Evolutionary conservation across 2,888 invertebrate species (phyloP).

Genomic region (Diadegma fenestrale): DNA sequence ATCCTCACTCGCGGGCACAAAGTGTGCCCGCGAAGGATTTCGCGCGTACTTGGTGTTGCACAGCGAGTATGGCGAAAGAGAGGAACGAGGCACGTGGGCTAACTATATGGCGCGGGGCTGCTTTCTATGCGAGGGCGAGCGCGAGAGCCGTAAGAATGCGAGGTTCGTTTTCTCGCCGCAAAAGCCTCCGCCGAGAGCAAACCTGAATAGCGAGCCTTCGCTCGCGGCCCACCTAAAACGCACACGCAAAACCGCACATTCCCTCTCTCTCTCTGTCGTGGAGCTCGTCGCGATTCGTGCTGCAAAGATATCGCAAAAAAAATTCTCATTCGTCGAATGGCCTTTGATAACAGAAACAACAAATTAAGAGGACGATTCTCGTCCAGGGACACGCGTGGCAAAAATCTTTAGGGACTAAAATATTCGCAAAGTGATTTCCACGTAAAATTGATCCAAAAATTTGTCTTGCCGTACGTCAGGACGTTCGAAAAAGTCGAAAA

Average conservation of each 20-base stretch:
- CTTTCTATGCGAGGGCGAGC: conserved; percentile 79
- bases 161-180: conserved; percentile 61
- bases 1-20: neutral
- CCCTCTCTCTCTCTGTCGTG: conserved; percentile 5
- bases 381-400: neutral
- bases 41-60: neutral
- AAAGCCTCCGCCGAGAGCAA: conserved; percentile 64
- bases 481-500: neutral
- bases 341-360: neutral
- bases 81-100: conserved; percentile 77
- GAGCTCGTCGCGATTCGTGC: conserved; percentile 17
- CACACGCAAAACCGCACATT: conserved; percentile 66
- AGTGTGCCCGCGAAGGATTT: neutral
- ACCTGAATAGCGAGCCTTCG: conserved; percentile 69
- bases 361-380: neutral
- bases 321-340: neutral
- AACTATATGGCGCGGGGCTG: conserved; percentile 79
- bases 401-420: neutral
- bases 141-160: conserved; percentile 43
- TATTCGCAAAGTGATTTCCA: neutral
- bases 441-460: neutral
- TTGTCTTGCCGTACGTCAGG: neutral
- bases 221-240: conserved; percentile 69
- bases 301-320: neutral
- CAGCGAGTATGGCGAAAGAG: neutral